These are phyloP conservation scores for human DNA, from an alignment of 2,113 vertebrate genomes.

Conservation along the genomic window DNA sequence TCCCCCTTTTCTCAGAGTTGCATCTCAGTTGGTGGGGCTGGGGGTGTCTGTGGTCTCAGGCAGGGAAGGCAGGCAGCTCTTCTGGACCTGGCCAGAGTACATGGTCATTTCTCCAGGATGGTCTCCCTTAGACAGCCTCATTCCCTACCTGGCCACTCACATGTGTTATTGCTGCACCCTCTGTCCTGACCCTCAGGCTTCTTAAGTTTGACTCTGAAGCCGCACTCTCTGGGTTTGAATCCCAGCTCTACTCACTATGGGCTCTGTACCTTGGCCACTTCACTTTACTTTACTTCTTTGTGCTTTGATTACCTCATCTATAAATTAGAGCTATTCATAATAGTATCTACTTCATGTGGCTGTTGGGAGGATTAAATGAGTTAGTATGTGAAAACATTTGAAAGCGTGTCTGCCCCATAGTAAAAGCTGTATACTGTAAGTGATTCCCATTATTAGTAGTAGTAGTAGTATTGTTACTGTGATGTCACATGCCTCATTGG, in stretches of 20 bases:
- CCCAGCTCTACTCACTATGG: not conserved
- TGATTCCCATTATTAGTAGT: not conserved
- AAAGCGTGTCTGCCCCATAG: not conserved
- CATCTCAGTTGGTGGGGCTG: not conserved
- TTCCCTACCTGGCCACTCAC: not conserved
- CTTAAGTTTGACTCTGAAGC: not conserved
- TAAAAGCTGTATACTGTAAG: not conserved
- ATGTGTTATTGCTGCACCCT: not conserved
- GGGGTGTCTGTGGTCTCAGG: not conserved
- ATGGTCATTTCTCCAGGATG: accelerated
- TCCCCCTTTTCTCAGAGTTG: not conserved
- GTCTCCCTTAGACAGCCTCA: not conserved
- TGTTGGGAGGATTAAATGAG: not conserved
- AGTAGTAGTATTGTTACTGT: not conserved
- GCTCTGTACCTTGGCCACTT: not conserved
- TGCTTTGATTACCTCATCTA: not conserved
- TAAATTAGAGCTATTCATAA: not conserved
- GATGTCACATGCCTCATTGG: not conserved
- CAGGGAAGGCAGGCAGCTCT: not conserved
- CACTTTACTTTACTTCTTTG: not conserved
- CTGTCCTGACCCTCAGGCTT: not conserved
- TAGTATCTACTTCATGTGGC: not conserved
- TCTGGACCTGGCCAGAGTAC: not conserved
- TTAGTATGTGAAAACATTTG: not conserved
- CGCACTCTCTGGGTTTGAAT: not conserved